Evolutionary conservation across 53 echinoderm and acorn worm genomes (phyloP).

Genomic region (Actinopyga echinites): DNA sequence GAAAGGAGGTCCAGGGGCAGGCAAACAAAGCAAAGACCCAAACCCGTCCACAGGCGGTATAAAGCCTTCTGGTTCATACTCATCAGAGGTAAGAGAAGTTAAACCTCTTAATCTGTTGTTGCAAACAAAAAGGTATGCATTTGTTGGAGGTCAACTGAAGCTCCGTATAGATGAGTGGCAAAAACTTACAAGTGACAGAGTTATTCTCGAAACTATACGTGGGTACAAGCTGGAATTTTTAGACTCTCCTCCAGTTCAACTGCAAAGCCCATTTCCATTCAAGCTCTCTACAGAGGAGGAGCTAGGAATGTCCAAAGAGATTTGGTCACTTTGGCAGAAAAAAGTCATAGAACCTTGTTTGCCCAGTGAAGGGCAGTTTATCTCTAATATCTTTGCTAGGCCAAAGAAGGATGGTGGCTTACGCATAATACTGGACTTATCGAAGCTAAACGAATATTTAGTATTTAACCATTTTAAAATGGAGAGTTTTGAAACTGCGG

Average conservation of each 20-base stretch:
- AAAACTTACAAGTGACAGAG: conserved; percentile 28
- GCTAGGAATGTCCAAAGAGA: neutral
- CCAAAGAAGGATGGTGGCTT: conserved; percentile 60
- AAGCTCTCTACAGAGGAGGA: conserved; percentile 13
- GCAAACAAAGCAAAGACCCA: neutral
- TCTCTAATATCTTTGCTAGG: conserved; percentile 56
- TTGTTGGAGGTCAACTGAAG: conserved; percentile 6
- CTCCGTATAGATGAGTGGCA: neutral
- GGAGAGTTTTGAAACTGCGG: conserved; percentile 60
- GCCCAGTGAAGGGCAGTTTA: conserved; percentile 35
- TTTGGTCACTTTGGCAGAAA: neutral
- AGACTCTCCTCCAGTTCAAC: neutral
- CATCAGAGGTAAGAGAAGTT: neutral
- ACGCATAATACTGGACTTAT: conserved; percentile 38
- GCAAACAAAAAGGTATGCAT: neutral
- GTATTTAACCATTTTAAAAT: conserved; percentile 4
- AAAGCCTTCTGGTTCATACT: neutral
- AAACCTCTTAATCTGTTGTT: neutral
- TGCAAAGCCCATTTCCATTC: neutral
- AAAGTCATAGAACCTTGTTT: conserved; percentile 32
- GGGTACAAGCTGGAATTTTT: conserved; percentile 41
- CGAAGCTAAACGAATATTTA: conserved; percentile 42
- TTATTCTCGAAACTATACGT: conserved; percentile 13
- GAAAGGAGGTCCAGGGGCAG: conserved; percentile 1
- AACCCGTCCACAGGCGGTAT: neutral